Evolutionary conservation across 1,140 invertebrate species (phyloP).

Genomic region (Gerris buenoi): DNA sequence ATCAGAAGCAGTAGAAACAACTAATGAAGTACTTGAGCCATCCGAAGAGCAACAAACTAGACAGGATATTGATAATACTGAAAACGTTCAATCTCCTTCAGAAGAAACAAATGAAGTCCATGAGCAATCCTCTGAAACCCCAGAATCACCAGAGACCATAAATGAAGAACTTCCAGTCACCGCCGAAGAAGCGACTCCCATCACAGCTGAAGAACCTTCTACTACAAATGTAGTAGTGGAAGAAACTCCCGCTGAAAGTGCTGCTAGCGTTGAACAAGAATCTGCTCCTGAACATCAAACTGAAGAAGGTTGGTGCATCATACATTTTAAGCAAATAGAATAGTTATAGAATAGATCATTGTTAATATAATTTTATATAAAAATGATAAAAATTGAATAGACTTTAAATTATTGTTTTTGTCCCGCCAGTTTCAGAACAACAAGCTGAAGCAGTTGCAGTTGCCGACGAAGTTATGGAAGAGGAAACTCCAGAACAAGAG

Average conservation of each 20-base stretch:
- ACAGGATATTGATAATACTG: conserved; percentile 5
- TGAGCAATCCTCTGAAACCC: conserved; percentile 12
- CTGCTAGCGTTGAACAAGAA: background rate
- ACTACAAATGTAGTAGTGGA: conserved; percentile 6
- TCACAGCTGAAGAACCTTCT: conserved; percentile 11
- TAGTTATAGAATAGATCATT: background rate
- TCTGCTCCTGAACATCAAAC: conserved; percentile 3
- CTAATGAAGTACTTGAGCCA: background rate
- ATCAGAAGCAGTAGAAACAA: conserved; percentile 4
- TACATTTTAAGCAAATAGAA: background rate
- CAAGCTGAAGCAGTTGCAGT: background rate
- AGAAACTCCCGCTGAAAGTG: conserved; percentile 7
- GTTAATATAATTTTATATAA: background rate
- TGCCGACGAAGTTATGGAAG: background rate
- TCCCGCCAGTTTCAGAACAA: background rate
- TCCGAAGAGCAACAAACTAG: conserved; percentile 9
- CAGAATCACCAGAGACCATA: conserved; percentile 12
- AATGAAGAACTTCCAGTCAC: conserved; percentile 16
- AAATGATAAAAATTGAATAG: background rate
- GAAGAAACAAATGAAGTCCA: conserved; percentile 11
- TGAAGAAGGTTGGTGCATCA: too few species aligned
- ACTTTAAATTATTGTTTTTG: background rate
- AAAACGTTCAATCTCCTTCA: conserved; percentile 8
- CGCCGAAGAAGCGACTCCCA: conserved; percentile 14
- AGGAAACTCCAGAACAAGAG: background rate